These are phyloP conservation scores for Sebastes minor DNA, from an alignment of 2,797 vertebrate species.

Conservation along the genomic window DNA sequence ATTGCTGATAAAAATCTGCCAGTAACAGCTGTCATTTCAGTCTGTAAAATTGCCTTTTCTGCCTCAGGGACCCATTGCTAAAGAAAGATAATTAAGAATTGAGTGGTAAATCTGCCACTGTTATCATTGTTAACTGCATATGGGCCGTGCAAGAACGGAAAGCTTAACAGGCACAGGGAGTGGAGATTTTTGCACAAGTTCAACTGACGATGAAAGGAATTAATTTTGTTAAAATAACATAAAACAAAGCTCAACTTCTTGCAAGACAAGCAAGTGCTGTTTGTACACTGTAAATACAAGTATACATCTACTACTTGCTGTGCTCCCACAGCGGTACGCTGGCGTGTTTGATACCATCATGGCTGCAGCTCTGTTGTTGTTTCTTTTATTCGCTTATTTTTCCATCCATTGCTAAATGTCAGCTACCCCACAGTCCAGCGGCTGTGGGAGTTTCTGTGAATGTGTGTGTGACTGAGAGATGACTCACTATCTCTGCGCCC, in stretches of 20 bases:
- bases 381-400: constrained; percentile 25
- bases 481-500: constrained; percentile 64
- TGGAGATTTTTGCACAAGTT: neutral
- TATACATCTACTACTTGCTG: neutral
- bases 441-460: constrained; percentile 13
- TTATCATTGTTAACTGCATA: neutral
- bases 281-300: neutral
- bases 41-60: neutral
- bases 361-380: constrained; percentile 15
- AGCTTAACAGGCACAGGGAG: neutral
- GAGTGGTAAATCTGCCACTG: neutral
- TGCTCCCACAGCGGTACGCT: neutral
- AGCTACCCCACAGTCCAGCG: constrained; percentile 54
- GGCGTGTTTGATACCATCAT: constrained; percentile 1
- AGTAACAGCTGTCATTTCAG: neutral
- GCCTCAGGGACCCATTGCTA: neutral
- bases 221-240: neutral
- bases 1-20: neutral
- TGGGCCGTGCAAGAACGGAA: neutral
- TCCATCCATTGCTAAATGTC: constrained; percentile 63
- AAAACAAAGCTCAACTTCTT: neutral
- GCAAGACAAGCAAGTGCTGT: neutral
- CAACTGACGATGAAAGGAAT: neutral
- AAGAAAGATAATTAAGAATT: neutral
- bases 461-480: constrained; percentile 26